Base-by-base conservation (phyloP, 2,113 vertebrate species). In the Apaloderma vittatum region DNA sequence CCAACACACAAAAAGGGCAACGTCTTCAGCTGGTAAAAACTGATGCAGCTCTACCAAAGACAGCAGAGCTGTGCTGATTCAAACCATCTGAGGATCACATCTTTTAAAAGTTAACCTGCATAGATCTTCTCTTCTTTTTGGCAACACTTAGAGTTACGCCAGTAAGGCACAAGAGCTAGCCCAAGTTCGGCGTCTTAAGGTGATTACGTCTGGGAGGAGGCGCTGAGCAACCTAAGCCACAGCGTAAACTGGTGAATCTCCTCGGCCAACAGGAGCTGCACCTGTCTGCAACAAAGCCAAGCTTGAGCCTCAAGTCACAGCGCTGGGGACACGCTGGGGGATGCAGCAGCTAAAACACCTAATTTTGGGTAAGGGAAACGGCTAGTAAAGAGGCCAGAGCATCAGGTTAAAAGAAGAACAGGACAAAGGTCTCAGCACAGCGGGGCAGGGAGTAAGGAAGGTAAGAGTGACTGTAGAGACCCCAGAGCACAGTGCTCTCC, bases 401-500 rank as follows among this genome's bases (percentile, higher is more conserved):
- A 88, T 71, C 83, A 94, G 45, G 71, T 84, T 68, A 78, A 92
- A 88, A 90, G 74, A 76, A 71, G 86, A 95, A 92, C 58, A 84
- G 66, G 61, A 91, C 82, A 70, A 93, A 92, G 59, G 58, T 90
- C 90, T 88, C n/a, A 40, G 93, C 72, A 96, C 95, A 96, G 94
- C 78, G 93, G 96, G 97, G 93, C 61, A 96, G 86, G 90, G 94
- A 92, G 93, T 55, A 94, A 93, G 86, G 96, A 90, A 96, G 86
- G 94, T 93, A 97, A 97, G 91, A 97, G 97, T 97, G 94, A 96
- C 95, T 96, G 97, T 97, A 98, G 97, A 96, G 96, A 88, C 95
- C 97, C 97, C 93, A 96, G 97, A 98, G 97, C 97, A 94, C 97
- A 98, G 95, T 82, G 97, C 96, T 98, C 96, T 97, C 97, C 96